Base-by-base conservation (phyloP, 2,797 vertebrate genomes). In the Hephaestus fuliginosus region DNA sequence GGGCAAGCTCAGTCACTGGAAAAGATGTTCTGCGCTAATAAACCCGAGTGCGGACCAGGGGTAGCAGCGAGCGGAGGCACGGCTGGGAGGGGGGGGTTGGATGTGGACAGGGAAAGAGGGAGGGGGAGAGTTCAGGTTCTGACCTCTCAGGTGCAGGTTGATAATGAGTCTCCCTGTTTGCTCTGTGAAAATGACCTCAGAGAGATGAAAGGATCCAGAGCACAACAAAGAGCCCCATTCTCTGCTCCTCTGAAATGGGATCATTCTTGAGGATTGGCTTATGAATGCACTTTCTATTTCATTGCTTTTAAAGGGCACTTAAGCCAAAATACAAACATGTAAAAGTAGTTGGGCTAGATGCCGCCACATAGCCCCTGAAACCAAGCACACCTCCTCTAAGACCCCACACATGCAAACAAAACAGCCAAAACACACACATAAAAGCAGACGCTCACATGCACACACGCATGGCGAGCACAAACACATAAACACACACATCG, bases 1-100 rank as follows among this genome's bases (percentile, higher is more conserved):
- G 97, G 97, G 96, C 97, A 97, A 96, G 96, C 94, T 97, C 97
- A 97, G 98, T 95, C 97, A 97, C 96, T 97, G 97, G 97, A 98
- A 98, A 98, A 98, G 96, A 98, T 97, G 97, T 97, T 98, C 96
- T 96, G 96, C 96, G 96, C 97, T 99, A 99, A 99, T 99, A 98
- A 99, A 99, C 97, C 97, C 96, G 95, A 96, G 90, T 86, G 96
- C 94, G 92, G 96, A 91, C 86, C 92, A 95, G 96, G 95, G 96
- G 93, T 84, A 88, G 91, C 86, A 77, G 90, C 14, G 91, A 92
- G 91, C 87, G 62, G 88, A 81, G 83, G 86, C 78, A 75, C 60
- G 56, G 82, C 80, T 81, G 51, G 44, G 74, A 76, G 51, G 33
- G 91, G 81, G 78, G 76, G 20, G 30, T 33, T 14, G 36, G 18